Percentiles rank a stretch among this genome's conserved stretches.
phyloP scores from a whole-genome alignment of 2,113 vertebrate species.

The Thinocorus orbignyianus region DNA sequence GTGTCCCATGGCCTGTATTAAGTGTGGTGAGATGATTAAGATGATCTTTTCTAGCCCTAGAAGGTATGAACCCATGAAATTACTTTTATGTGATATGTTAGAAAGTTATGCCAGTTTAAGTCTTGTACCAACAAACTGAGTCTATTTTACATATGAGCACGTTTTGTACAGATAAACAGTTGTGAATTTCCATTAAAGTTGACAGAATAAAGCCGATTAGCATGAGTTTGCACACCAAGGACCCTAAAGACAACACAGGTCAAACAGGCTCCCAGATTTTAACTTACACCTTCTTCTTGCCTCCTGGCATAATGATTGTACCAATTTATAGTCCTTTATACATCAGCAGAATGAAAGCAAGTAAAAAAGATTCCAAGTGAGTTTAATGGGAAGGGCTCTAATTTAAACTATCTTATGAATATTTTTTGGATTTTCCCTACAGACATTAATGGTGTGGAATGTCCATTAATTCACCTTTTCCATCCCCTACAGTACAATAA shows the following conservation, averaged over 20 bases:
- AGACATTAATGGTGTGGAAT: conserved; percentile 8
- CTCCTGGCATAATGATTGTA: not conserved
- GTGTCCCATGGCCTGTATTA: not conserved
- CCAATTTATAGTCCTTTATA: not conserved
- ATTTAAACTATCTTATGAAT: not conserved
- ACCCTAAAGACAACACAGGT: not conserved
- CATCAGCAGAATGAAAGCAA: not conserved
- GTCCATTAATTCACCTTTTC: conserved; percentile 13
- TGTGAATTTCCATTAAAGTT: not conserved
- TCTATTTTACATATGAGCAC: not conserved
- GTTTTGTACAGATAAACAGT: not conserved
- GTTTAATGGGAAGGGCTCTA: not conserved
- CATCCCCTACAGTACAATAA: not conserved
- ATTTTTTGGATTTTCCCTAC: not conserved
- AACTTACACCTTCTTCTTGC: not conserved
- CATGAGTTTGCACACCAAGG: not conserved
- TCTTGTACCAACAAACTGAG: not conserved
- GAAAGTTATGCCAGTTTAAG: not conserved
- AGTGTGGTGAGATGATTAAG: not conserved
- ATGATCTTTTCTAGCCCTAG: not conserved
- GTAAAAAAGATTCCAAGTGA: not conserved
- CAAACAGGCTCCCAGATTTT: not conserved
- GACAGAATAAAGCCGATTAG: not conserved
- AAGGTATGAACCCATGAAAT: not conserved
- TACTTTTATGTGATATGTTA: not conserved